Conservation (phyloP, 2,113 vertebrate genomes). For the Hystrix brachyura region DNA sequence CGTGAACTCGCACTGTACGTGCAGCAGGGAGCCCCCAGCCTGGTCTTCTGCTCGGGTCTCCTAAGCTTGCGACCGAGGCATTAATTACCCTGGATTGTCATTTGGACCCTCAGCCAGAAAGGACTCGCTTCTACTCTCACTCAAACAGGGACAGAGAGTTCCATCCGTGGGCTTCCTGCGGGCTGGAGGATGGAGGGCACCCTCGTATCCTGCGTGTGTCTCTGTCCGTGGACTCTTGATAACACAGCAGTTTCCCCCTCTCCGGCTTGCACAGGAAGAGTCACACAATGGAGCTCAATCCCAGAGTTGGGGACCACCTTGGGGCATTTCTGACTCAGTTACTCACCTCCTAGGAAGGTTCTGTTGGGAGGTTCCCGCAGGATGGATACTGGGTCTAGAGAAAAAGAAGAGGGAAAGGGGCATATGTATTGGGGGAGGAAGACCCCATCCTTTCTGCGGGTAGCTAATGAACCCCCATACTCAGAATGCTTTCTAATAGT, state of each 20-base stretch:
- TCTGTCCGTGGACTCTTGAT: too few relatives aligned
- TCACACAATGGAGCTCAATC: rapidly evolving
- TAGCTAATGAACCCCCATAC: background rate
- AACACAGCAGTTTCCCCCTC: background rate
- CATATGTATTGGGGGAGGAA: background rate
- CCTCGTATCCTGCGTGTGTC: rapidly evolving
- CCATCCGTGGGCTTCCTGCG: background rate
- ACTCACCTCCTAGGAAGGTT: too few relatives aligned
- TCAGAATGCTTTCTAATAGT: background rate
- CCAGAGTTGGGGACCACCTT: background rate
- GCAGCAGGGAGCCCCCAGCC: background rate
- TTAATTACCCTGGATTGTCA: background rate
- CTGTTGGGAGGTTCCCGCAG: background rate
- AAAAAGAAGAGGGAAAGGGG: background rate
- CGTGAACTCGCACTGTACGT: background rate
- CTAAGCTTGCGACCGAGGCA: background rate
- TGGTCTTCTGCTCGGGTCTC: background rate
- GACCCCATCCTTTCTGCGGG: background rate
- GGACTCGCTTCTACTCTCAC: background rate
- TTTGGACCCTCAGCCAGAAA: background rate
- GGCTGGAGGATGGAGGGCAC: background rate
- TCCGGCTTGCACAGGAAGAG: background rate
- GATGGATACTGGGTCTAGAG: background rate
- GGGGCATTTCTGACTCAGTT: background rate
- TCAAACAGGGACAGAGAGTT: background rate